phyloP scores from a whole-genome alignment of 2,113 vertebrate species.

The Anseranas semipalmata region DNA sequence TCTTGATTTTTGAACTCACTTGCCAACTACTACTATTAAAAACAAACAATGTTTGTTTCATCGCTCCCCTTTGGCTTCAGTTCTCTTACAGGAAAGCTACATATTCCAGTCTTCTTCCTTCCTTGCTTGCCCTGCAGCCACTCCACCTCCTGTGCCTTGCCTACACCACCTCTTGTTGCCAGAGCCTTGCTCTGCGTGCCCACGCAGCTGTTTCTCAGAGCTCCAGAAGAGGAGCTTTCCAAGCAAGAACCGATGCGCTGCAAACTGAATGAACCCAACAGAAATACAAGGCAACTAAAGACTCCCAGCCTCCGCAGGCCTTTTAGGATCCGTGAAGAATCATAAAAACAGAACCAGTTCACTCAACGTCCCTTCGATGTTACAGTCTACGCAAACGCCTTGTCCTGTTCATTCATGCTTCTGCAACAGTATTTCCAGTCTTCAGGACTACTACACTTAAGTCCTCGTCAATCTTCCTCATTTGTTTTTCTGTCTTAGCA shows the following conservation, averaged over 20 bases:
- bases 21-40: background rate
- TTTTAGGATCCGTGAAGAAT: background rate
- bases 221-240: background rate
- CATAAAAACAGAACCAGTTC: background rate
- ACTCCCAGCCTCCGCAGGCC: background rate
- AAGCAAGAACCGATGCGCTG: fast-evolving
- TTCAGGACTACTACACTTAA: background rate
- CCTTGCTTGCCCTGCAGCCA: background rate
- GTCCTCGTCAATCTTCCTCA: background rate
- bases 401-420: background rate
- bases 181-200: background rate
- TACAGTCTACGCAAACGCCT: background rate
- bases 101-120: background rate
- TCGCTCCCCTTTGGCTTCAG: fast-evolving
- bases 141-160: no score
- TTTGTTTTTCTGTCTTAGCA: background rate
- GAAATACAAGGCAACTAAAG: background rate
- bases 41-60: fast-evolving
- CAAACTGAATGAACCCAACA: background rate
- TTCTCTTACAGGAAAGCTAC: background rate
- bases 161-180: fast-evolving
- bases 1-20: background rate
- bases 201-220: background rate
- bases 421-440: background rate
- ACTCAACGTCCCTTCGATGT: fast-evolving